These are phyloP conservation scores for Drosophila obscura DNA, from an alignment of 1,140 invertebrate genomes.

Conservation along the genomic window DNA sequence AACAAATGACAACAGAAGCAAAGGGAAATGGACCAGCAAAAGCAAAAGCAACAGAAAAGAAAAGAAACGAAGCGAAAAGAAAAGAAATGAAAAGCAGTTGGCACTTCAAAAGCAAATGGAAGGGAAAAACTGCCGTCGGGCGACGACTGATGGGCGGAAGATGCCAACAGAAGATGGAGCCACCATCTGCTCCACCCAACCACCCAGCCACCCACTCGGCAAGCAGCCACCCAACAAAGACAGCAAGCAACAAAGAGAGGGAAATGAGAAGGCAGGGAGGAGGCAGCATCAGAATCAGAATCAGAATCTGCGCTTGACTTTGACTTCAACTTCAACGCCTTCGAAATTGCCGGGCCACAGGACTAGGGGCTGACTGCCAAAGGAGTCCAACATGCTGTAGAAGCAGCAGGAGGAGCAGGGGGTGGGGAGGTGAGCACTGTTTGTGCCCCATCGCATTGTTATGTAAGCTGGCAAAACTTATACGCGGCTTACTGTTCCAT, in stretches of 20 bases:
- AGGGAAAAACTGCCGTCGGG: constrained; percentile 33
- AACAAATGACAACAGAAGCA: constrained; percentile 18
- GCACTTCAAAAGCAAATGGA: constrained; percentile 48
- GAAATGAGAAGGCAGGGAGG: background rate
- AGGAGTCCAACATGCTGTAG: too few species aligned
- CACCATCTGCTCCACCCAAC: too few species aligned
- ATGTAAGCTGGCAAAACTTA: constrained; percentile 33
- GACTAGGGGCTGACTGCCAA: constrained; percentile 16
- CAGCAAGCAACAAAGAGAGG: constrained; percentile 4
- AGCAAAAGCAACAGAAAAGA: background rate
- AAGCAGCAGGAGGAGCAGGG: too few species aligned
- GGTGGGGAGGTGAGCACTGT: too few species aligned
- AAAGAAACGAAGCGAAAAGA: background rate
- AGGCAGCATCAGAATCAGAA: background rate
- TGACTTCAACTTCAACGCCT: constrained; percentile 68
- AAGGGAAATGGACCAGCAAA: background rate
- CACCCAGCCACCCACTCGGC: background rate
- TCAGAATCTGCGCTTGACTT: constrained; percentile 60
- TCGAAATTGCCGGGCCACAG: constrained; percentile 59
- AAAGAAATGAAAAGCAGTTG: constrained; percentile 37
- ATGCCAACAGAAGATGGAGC: constrained; percentile 3
- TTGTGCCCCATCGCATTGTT: constrained; percentile 30
- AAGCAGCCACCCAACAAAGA: constrained; percentile 1
- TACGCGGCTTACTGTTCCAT: constrained; percentile 61
- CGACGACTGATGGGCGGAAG: background rate